Evolutionary conservation across 2,888 invertebrate genomes (phyloP).

Genomic region (Stenurella melanura): DNA sequence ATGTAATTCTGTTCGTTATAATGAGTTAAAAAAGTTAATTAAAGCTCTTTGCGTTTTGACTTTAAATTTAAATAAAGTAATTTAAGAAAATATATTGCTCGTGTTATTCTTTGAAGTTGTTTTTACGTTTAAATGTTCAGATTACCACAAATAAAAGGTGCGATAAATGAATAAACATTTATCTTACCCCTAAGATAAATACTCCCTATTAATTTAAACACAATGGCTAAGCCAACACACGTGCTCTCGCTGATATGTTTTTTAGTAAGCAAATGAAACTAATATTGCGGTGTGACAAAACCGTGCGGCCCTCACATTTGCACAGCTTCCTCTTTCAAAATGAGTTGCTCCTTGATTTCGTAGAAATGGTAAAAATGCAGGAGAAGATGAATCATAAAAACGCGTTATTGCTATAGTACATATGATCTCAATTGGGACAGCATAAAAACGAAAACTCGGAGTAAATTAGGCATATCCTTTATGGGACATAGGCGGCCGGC

Average conservation of each 20-base stretch:
- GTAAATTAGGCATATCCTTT: too few relatives aligned
- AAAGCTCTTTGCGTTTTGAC: not conserved
- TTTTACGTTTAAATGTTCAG: not conserved
- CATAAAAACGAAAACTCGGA: too few relatives aligned
- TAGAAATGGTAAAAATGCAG: too few relatives aligned
- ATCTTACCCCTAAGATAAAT: constrained; percentile 7
- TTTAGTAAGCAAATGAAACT: not conserved
- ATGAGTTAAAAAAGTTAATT: not conserved
- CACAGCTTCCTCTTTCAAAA: too few relatives aligned
- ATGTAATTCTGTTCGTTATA: not conserved
- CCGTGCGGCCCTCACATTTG: too few relatives aligned
- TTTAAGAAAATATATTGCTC: not conserved
- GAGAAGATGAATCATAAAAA: too few relatives aligned
- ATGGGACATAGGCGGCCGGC: too few relatives aligned
- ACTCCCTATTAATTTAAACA: not conserved
- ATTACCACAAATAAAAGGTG: not conserved
- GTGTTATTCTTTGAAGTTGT: not conserved
- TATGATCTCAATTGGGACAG: too few relatives aligned
- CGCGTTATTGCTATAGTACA: too few relatives aligned
- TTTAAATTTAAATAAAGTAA: not conserved
- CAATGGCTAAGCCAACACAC: not conserved
- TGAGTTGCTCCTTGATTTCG: too few relatives aligned
- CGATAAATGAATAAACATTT: constrained; percentile 1
- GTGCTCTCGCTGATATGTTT: not conserved
- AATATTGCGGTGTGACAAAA: not conserved